Evolutionary conservation across 2,113 vertebrate genomes (phyloP), one percentile per base, ranked within the genome.

Genomic region (Gallinago paraguaiae): DNA sequence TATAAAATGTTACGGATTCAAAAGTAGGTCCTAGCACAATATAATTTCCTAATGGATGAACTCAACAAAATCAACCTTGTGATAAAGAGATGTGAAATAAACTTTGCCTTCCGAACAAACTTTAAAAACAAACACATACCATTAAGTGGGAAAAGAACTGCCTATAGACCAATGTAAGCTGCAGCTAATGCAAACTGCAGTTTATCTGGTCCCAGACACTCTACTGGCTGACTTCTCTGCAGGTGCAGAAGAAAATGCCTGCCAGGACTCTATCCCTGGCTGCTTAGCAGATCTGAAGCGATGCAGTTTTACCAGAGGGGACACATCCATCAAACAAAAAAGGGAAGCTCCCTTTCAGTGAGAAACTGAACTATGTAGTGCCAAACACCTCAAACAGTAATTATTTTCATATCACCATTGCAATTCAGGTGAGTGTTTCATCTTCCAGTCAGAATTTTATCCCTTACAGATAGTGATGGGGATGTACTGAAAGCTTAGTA

Each of bases 371-470:
- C 54, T 71, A 51, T 11, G 5, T 8, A 25, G 4, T 63, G 48
- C 18, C 53, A 82, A 78, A 68, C 74, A 13, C 17, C 39, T 48
- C 78, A 71, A 94, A 25, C 4, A 39, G 5, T n/a, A 91, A 72
- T 80, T 83, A 82, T 65, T 95, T 88, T 60, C 46, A 33, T 65
- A 61, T 51, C 5, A 25, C 13, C 9, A 35, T 22, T 64, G 19
- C 13, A 90, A 61, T 84, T 88, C 65, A 92, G 31, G 59, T 83
- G 57, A 93, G 48, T 87, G n/a, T 80, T 96, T 88, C 24, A 65
- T 61, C 5, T 89, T 91, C 54, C 3, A 56, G 37, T 30, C 31
- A 80, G 60, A 88, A 43, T 84, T 77, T 81, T 81, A 64, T 91
- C 37, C 35, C 28, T 93, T 94, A 90, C 15, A 75, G 64, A 25